phyloP scores from a whole-genome alignment of 2,797 vertebrate genomes.

The Peromyscus attwateri region DNA sequence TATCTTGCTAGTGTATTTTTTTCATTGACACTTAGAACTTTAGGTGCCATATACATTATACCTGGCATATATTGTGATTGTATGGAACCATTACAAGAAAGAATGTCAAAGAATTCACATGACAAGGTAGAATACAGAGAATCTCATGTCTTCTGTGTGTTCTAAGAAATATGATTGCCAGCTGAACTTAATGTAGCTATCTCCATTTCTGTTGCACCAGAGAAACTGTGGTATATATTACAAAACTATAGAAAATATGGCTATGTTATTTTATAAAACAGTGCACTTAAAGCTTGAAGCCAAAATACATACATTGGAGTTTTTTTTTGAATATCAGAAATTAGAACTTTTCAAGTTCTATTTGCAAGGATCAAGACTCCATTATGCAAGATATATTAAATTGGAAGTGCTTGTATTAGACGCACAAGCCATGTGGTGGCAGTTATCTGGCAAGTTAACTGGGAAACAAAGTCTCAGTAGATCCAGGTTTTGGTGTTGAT shows the following conservation, averaged over 20 bases:
- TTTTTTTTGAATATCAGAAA: background rate
- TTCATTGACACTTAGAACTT: background rate
- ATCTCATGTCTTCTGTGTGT: too few relatives aligned
- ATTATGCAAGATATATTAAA: background rate
- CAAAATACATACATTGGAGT: background rate
- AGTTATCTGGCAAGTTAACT: background rate
- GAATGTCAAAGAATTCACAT: background rate
- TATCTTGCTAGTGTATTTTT: background rate
- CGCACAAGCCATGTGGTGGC: rapidly evolving
- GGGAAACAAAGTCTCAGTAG: background rate
- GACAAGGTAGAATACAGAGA: background rate
- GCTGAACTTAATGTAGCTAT: background rate
- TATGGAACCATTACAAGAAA: background rate
- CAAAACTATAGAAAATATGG: background rate
- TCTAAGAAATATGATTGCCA: background rate
- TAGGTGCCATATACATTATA: background rate
- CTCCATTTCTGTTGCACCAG: background rate
- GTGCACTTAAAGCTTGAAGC: background rate
- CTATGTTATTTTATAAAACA: background rate
- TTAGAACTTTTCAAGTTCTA: background rate
- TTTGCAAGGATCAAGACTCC: background rate
- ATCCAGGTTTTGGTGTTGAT: background rate
- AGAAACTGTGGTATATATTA: background rate
- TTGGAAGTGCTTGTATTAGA: background rate
- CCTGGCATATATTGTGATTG: background rate